Evolutionary conservation across 2,113 vertebrate genomes (phyloP).

Genomic region (Rhizomys pruinosus): DNA sequence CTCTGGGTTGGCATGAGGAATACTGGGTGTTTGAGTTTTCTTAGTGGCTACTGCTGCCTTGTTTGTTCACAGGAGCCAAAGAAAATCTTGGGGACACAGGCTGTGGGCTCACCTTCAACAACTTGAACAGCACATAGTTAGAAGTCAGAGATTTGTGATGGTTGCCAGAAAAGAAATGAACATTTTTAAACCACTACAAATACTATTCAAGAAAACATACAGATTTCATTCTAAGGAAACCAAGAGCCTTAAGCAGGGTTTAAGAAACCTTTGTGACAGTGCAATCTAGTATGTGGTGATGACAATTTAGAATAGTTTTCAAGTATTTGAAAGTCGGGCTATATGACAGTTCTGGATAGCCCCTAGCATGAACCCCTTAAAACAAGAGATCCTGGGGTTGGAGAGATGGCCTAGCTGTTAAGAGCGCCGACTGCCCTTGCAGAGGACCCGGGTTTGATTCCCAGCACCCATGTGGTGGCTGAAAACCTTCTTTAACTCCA

Average conservation of each 20-base stretch:
- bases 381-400: not conserved
- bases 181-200: constrained; percentile 1
- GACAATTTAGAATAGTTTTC: not conserved
- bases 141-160: not conserved
- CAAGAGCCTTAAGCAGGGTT: constrained; percentile 1
- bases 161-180: constrained; percentile 1
- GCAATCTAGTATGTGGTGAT: not conserved
- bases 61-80: constrained; percentile 6
- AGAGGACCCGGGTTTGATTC: too few species aligned
- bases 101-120: not conserved
- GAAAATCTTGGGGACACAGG: not conserved
- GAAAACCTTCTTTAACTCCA: too few species aligned
- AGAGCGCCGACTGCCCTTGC: too few species aligned
- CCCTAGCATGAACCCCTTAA: constrained; percentile 5
- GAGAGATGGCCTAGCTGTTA: too few species aligned
- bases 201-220: constrained; percentile 21
- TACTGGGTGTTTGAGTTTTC: constrained; percentile 27
- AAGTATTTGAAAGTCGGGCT: not conserved
- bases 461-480: too few species aligned
- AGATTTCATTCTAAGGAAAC: not conserved
- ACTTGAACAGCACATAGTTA: not conserved
- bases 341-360: not conserved
- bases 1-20: not conserved
- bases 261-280: constrained; percentile 40
- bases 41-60: not conserved